Evolutionary conservation across 2,113 vertebrate genomes (phyloP).

Genomic region (Elaphurus davidianus): DNA sequence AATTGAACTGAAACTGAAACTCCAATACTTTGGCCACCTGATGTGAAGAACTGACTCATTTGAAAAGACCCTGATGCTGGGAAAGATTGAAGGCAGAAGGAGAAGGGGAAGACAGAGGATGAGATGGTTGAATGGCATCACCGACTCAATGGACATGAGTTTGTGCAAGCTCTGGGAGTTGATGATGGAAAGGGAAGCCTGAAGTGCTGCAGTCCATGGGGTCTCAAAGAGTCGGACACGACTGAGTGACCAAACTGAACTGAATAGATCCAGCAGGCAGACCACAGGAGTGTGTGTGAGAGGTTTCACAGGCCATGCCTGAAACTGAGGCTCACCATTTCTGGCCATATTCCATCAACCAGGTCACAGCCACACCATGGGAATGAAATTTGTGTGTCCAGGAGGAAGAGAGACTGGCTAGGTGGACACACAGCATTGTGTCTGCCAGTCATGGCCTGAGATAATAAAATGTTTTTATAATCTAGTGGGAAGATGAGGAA

Average conservation of each 20-base stretch:
- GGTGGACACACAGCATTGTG: not conserved
- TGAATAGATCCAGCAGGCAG: not conserved
- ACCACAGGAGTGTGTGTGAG: not conserved
- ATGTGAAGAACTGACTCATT: not conserved
- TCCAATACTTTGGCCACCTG: not conserved
- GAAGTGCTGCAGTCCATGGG: not conserved
- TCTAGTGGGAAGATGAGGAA: not conserved
- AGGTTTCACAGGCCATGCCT: not conserved
- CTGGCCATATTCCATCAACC: not conserved
- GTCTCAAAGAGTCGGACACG: not conserved
- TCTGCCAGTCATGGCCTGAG: not conserved
- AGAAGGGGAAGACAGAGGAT: not conserved
- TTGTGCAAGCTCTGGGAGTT: not conserved
- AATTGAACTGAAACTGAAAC: not conserved
- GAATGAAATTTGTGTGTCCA: not conserved
- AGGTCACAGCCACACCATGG: not conserved
- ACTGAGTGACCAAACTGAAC: not conserved
- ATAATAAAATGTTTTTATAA: not conserved
- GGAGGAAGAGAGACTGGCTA: not conserved
- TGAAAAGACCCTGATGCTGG: not conserved
- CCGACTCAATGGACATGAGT: not conserved
- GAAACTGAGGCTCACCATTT: rapidly evolving
- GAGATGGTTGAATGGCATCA: not conserved
- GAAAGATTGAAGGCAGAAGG: not conserved
- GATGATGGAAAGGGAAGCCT: not conserved